A percentile compares a stretch with the other conserved stretches of the same genome.
Evolutionary conservation across 2,113 vertebrate genomes (phyloP).

Genomic region (Muscicapa adusta): DNA sequence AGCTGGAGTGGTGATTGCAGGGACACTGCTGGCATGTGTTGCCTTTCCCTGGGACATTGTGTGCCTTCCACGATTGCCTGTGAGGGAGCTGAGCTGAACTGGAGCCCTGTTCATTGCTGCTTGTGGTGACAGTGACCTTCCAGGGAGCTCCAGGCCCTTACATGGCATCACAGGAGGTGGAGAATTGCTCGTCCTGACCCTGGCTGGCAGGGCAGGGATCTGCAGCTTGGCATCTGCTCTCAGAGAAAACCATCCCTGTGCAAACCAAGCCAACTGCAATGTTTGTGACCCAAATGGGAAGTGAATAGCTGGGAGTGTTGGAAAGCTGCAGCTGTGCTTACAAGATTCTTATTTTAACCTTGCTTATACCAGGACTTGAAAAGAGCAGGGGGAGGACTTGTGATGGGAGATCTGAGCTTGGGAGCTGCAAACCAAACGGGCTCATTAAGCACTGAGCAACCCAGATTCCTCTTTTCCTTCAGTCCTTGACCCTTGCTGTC

Average conservation of each 20-base stretch:
- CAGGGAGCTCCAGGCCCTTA: not conserved
- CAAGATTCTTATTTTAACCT: slow-evolving; percentile 20
- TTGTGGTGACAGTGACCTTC: not conserved
- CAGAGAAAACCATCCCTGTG: not conserved
- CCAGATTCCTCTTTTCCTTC: not conserved
- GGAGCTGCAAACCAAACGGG: not conserved
- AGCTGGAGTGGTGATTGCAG: not conserved
- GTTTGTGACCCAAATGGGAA: slow-evolving; percentile 21
- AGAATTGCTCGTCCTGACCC: not conserved
- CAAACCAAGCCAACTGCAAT: not conserved
- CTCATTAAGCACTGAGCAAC: not conserved
- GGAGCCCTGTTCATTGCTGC: not conserved
- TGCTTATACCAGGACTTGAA: slow-evolving; percentile 5
- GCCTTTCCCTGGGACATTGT: not conserved
- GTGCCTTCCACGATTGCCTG: not conserved
- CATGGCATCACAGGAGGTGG: not conserved
- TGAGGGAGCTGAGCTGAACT: not conserved
- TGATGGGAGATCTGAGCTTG: not conserved
- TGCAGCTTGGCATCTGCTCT: slow-evolving; percentile 9
- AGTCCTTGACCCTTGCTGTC: slow-evolving; percentile 11
- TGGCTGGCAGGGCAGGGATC: not conserved
- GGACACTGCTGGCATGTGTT: not conserved
- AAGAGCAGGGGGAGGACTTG: not conserved
- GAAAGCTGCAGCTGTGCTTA: slow-evolving; percentile 44
- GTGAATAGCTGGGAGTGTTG: not conserved